Percentiles rank a stretch among this genome's conserved stretches.
These are phyloP conservation scores for Conistra vaccinii DNA, from an alignment of 2,888 invertebrate genomes.

Conservation along the genomic window DNA sequence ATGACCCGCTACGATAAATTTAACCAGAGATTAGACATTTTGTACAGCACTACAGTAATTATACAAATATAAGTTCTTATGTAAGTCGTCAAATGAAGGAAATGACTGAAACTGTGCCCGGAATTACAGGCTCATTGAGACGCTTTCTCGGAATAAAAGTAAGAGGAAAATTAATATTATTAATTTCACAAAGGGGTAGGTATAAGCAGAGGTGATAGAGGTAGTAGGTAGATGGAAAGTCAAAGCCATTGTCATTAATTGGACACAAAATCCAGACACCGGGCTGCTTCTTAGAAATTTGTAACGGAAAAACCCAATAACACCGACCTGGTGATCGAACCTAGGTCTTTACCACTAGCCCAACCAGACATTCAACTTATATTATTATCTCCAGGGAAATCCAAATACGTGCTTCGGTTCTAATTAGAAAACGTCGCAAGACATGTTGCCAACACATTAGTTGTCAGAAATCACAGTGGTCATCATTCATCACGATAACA, in stretches of 20 bases:
- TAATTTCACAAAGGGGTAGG: background rate
- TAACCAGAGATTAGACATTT: background rate
- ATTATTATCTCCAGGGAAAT: conserved; percentile 1
- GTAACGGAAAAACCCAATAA: too few species aligned
- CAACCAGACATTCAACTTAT: background rate
- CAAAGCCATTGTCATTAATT: background rate
- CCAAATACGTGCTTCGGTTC: conserved; percentile 4
- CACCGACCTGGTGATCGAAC: background rate
- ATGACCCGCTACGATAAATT: conserved; percentile 12
- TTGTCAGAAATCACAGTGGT: conserved; percentile 3
- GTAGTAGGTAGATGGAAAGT: background rate
- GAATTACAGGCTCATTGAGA: conserved; percentile 18
- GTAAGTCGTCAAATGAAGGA: background rate
- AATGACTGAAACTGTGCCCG: conserved; percentile 29
- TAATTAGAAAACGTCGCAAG: conserved; percentile 21
- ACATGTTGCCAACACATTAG: conserved; percentile 31
- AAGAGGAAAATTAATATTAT: conserved; percentile 20
- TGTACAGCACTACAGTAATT: conserved; percentile 18
- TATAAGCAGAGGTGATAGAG: background rate
- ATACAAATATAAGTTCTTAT: conserved; percentile 21
- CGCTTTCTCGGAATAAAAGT: conserved; percentile 5
- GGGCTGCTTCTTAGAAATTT: background rate
- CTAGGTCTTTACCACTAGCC: background rate
- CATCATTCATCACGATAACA: conserved; percentile 24
- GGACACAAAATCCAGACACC: background rate